A percentile compares a stretch with the other conserved stretches of the same genome.
phyloP scores from a whole-genome alignment of 2,888 invertebrate genomes.

The Graphium colonna region DNA sequence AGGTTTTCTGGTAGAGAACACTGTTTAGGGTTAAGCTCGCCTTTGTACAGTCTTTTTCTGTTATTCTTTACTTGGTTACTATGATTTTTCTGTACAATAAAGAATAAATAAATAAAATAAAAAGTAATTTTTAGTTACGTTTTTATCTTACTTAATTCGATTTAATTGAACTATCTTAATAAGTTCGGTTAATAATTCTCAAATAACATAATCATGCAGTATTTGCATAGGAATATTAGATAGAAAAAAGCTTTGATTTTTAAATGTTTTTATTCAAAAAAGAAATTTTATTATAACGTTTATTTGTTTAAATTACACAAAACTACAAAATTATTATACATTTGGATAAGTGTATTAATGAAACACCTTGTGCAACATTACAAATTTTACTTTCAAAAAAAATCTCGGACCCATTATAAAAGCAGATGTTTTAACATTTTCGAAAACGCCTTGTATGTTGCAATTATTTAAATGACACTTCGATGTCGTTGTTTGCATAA shows the following conservation, averaged over 20 bases:
- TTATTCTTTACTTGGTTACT: neutral
- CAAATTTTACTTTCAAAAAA: constrained; percentile 5
- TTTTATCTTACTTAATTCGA: no score
- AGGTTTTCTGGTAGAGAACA: no score
- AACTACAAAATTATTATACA: neutral
- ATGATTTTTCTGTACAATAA: neutral
- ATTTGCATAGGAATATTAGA: no score
- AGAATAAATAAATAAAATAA: neutral
- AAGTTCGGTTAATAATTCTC: no score
- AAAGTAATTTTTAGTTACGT: neutral
- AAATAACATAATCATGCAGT: no score
- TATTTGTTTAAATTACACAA: neutral
- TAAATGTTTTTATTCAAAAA: no score
- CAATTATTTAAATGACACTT: neutral
- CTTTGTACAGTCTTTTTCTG: no score
- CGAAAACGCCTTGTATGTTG: constrained; percentile 5
- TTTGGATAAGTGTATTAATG: neutral
- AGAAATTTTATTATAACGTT: neutral
- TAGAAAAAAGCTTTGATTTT: no score
- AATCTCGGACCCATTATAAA: no score
- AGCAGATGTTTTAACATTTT: constrained; percentile 6
- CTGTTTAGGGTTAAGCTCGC: no score
- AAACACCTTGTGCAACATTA: constrained; percentile 2
- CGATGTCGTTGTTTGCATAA: neutral
- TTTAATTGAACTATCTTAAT: no score